These are phyloP conservation scores for Hermaeophaga mercurialis DNA, from an alignment of 2,888 invertebrate genomes.

Conservation along the genomic window DNA sequence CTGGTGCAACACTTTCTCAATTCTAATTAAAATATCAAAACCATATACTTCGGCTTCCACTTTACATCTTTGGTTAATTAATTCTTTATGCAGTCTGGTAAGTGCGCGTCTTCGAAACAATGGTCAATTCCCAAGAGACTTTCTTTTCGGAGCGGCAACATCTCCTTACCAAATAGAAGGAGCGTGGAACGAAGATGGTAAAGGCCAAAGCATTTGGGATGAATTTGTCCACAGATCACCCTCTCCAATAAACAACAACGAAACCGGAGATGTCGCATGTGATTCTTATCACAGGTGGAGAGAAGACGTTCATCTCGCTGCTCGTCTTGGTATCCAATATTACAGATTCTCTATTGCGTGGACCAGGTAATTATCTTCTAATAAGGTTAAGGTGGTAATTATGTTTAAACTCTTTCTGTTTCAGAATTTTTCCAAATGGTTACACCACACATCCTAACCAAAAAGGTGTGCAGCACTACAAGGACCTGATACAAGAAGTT, in stretches of 20 bases:
- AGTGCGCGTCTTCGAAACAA: conserved; percentile 10
- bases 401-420: no score
- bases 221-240: conserved; percentile 62
- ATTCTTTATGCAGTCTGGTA: no score
- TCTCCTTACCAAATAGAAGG: conserved; percentile 43
- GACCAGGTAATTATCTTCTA: conserved; percentile 61
- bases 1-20: no score
- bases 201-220: conserved; percentile 72
- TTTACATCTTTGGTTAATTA: no score
- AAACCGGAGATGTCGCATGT: conserved; percentile 69
- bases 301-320: conserved; percentile 64
- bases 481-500: conserved; percentile 73
- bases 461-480: conserved; percentile 76
- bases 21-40: no score
- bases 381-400: no score
- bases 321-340: conserved; percentile 60
- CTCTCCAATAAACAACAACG: conserved; percentile 47
- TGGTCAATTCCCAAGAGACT: conserved; percentile 45
- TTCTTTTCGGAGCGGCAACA: conserved; percentile 34
- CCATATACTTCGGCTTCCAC: no score
- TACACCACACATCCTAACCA: conserved; percentile 69
- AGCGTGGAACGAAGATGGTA: conserved; percentile 53
- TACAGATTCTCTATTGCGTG: conserved; percentile 70
- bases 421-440: conserved; percentile 72
- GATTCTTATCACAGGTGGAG: conserved; percentile 68